A percentile compares a stretch with the other conserved stretches of the same genome.
phyloP scores from a whole-genome alignment of 2,797 vertebrate genomes.

The Fistularia commersonii region DNA sequence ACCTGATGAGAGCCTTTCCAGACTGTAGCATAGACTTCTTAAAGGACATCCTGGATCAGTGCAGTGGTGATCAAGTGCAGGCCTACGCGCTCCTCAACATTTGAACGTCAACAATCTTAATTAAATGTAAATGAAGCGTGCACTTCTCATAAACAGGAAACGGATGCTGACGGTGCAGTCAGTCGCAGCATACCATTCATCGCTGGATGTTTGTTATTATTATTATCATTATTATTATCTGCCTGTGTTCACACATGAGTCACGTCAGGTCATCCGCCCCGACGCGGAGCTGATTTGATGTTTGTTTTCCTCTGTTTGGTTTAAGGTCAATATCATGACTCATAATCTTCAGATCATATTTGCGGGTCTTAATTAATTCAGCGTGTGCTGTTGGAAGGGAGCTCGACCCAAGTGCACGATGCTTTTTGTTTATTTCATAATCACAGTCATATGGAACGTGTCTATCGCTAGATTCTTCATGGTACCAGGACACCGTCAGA shows the following conservation, averaged over 20 bases:
- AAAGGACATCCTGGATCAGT: conserved; percentile 66
- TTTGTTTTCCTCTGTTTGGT: conserved; percentile 36
- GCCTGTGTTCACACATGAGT: conserved; percentile 38
- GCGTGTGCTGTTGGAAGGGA: conserved; percentile 34
- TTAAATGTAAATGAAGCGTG: too few species aligned
- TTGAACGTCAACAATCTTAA: too few species aligned
- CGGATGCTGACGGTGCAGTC: too few species aligned
- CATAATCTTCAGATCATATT: conserved; percentile 51
- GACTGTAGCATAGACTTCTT: conserved; percentile 42
- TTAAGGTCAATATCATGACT: conserved; percentile 47
- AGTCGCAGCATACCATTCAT: conserved; percentile 15
- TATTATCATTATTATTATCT: conserved; percentile 46
- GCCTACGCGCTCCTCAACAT: conserved; percentile 18
- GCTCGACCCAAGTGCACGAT: conserved; percentile 17
- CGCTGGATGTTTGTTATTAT: conserved; percentile 23
- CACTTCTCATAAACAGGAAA: too few species aligned
- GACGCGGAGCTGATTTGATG: conserved; percentile 35
- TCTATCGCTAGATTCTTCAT: conserved; percentile 10
- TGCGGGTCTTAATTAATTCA: conserved; percentile 47
- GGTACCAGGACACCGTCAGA: background rate
- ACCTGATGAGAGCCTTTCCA: conserved; percentile 55
- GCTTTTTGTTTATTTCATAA: conserved; percentile 43
- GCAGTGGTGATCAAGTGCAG: conserved; percentile 52
- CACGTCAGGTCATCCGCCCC: conserved; percentile 28
- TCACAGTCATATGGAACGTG: conserved; percentile 25